Evolutionary conservation across 2,888 invertebrate species (phyloP), one percentile per base, ranked within the genome.

Genomic region (Pristionchus exspectatus): DNA sequence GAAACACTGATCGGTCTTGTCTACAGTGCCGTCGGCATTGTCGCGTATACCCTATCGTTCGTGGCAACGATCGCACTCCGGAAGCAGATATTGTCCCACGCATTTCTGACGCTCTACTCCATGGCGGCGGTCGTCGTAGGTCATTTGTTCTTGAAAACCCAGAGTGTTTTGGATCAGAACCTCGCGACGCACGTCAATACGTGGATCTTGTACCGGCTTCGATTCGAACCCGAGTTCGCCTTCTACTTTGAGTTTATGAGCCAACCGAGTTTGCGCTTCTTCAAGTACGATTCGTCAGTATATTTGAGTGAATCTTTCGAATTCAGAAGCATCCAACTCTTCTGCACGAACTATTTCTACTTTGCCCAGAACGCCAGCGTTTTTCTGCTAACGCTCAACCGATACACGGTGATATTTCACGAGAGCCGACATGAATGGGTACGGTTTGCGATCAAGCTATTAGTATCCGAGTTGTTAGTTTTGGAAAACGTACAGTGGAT

Each of bases 311-410:
- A 63, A 9, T n/a, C 1, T 63, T 63, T n/a, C 7, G 2, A n/a
- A 24, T 7, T 9, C n/a, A 63, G 63, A 63, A 63, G 63, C 63
- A 63, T 63, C n/a, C 63, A 63, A 63, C n/a, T 63, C 2, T 63
- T 63, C 63, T 63, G 63, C 63, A 63, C n/a, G 10, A 63, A 63
- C 63, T 63, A 63, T n/a, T 63, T n/a, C n/a, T 63, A 63, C 63
- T 63, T 63, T n/a, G 63, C 63, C 21, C 63, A 63, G 63, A 63
- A 63, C 63, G 63, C 63, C 0, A n/a, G 63, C 24, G 63, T 63
- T n/a, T 63, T 63, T n/a, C n/a, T 63, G 0, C 63, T 63, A 24
- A n/a, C 63, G 63, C 63, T 63, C 5, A 63, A 63, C 63, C 21
- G 63, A 63, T 63, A 63, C 63, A 63, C 63, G 2, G 63, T 63